A percentile compares a stretch with the other conserved stretches of the same genome.
Evolutionary conservation across 2,113 vertebrate species (phyloP).

Genomic region (Tachuris rubrigastra): DNA sequence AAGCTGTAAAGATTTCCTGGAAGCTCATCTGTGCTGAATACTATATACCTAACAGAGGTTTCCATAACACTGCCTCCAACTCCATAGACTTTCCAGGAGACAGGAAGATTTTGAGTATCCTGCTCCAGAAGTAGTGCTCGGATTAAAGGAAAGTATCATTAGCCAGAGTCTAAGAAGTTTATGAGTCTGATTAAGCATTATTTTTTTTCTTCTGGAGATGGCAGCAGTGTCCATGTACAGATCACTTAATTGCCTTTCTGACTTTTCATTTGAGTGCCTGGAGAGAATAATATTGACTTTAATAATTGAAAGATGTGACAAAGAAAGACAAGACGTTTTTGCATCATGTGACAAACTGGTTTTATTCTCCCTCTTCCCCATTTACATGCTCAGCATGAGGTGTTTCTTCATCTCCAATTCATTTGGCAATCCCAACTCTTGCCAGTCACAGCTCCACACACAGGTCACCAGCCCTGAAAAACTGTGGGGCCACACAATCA

Average conservation of each 20-base stretch:
- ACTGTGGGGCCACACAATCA: neutral
- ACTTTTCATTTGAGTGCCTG: neutral
- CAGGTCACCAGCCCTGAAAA: neutral
- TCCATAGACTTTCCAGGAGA: constrained; percentile 4
- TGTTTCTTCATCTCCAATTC: neutral
- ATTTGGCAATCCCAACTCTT: neutral
- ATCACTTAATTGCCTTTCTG: neutral
- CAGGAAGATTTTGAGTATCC: neutral
- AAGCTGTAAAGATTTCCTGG: constrained; percentile 50
- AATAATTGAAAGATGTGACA: neutral
- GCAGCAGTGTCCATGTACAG: neutral
- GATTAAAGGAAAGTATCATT: neutral
- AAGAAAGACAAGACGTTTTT: neutral
- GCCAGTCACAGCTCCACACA: neutral
- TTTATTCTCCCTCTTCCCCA: neutral
- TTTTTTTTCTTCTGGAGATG: neutral
- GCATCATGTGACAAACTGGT: neutral
- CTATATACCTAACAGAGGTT: neutral
- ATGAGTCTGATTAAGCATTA: neutral
- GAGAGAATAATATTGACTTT: neutral
- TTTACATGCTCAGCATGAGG: neutral
- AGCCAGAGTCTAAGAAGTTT: neutral
- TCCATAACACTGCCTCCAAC: constrained; percentile 1
- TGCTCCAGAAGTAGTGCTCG: neutral
- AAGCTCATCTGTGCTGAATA: constrained; percentile 35